Evolutionary conservation across 1,140 invertebrate species (phyloP).

Genomic region (Whitmania pigra): DNA sequence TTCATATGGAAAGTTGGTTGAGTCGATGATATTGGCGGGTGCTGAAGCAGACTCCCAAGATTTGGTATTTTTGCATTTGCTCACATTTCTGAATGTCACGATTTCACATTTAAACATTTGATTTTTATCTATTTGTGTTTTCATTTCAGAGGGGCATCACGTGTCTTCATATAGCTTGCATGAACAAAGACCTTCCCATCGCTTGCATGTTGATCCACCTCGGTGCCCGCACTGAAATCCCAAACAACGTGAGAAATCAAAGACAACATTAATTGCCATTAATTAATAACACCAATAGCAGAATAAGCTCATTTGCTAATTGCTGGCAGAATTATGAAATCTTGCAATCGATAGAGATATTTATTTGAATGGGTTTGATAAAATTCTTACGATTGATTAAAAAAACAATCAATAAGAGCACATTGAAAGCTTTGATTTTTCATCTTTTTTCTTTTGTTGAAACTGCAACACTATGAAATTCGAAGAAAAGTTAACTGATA

Average conservation of each 20-base stretch:
- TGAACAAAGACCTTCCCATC: slow-evolving; percentile 54
- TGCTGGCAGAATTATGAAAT: too few relatives aligned
- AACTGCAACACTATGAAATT: too few relatives aligned
- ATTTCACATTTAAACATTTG: neutral
- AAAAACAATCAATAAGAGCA: too few relatives aligned
- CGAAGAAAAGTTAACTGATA: too few relatives aligned
- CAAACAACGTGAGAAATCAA: slow-evolving; percentile 43
- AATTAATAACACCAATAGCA: too few relatives aligned
- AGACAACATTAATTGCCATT: neutral
- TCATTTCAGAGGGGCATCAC: slow-evolving; percentile 44
- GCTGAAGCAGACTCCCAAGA: neutral
- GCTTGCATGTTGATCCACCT: slow-evolving; percentile 79
- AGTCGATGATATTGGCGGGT: slow-evolving; percentile 2
- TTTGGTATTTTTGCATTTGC: neutral
- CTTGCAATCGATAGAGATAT: too few relatives aligned
- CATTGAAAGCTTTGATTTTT: too few relatives aligned
- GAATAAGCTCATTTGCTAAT: too few relatives aligned
- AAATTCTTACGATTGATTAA: too few relatives aligned
- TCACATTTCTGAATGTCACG: neutral
- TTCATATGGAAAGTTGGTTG: neutral
- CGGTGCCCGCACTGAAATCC: slow-evolving; percentile 59
- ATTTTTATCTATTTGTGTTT: neutral
- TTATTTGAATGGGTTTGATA: too few relatives aligned
- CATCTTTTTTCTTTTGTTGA: too few relatives aligned
- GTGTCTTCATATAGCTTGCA: slow-evolving; percentile 54